Conservation (phyloP, 2,113 vertebrate species). For the Scomber japonicus region DNA sequence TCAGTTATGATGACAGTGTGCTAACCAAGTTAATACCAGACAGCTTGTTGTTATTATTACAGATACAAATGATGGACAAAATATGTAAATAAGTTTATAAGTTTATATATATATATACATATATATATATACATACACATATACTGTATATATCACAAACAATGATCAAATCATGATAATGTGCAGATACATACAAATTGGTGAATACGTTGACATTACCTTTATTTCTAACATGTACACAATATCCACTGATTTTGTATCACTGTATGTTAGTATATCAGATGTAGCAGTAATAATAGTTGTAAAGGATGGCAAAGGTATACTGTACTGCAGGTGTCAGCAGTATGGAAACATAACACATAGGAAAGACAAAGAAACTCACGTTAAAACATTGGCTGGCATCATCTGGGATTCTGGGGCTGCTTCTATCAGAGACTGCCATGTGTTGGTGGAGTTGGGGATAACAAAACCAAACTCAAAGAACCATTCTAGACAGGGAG, state of each 20-base stretch:
- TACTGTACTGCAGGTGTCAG: neutral
- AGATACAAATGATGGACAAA: no score
- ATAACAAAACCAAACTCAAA: constrained; percentile 99
- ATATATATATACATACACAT: no score
- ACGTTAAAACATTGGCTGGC: constrained; percentile 99
- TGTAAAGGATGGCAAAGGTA: neutral
- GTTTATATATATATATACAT: no score
- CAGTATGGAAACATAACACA: neutral
- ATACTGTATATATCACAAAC: neutral
- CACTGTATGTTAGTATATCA: neutral
- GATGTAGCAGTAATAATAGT: neutral
- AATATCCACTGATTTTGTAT: no score
- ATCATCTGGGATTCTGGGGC: constrained; percentile 99
- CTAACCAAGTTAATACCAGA: neutral
- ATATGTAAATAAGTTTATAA: no score
- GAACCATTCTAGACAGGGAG: constrained; percentile 93
- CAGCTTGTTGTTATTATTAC: no score
- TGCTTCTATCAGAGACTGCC: constrained; percentile 99
- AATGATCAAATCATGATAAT: neutral
- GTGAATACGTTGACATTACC: no score
- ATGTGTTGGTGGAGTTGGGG: constrained; percentile 99
- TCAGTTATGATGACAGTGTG: neutral
- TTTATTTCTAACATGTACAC: no score
- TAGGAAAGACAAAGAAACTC: constrained; percentile 73
- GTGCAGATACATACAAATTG: no score